Evolutionary conservation across 2,888 invertebrate genomes (phyloP).

Genomic region (Drosophila paranaensis): DNA sequence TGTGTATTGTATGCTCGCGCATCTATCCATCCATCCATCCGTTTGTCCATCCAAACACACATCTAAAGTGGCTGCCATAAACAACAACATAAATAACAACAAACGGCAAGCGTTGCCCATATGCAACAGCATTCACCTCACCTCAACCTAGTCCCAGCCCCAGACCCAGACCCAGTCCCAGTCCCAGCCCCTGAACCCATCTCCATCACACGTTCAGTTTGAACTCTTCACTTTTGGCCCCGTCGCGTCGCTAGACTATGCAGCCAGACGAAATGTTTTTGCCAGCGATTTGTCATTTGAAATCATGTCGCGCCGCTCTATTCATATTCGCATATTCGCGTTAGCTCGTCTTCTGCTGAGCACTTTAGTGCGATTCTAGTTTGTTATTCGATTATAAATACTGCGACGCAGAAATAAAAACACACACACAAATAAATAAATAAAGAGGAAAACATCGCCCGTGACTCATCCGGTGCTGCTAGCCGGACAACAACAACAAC

Average conservation of each 20-base stretch:
- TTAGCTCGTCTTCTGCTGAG: neutral
- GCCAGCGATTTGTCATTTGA: conserved; percentile 68
- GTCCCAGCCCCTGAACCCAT: neutral
- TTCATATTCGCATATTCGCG: neutral
- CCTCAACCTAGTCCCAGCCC: neutral
- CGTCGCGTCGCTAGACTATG: conserved; percentile 34
- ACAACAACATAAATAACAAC: conserved; percentile 46
- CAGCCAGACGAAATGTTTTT: conserved; percentile 49
- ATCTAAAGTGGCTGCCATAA: conserved; percentile 46
- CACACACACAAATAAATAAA: neutral
- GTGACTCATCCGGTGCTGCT: conserved; percentile 43
- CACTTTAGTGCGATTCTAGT: conserved; percentile 20
- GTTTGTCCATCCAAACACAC: conserved; percentile 28
- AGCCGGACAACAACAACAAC: neutral
- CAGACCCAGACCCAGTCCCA: too few relatives aligned
- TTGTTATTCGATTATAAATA: conserved; percentile 60
- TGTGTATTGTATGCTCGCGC: conserved; percentile 8
- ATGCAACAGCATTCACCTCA: conserved; percentile 15
- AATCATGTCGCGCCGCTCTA: conserved; percentile 27
- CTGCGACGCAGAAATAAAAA: conserved; percentile 61
- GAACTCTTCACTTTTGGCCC: conserved; percentile 27
- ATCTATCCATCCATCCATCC: conserved; percentile 10
- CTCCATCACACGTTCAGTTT: neutral
- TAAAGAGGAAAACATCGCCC: conserved; percentile 32
- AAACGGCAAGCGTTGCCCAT: conserved; percentile 21